Base-by-base conservation (phyloP, 2,797 vertebrate species). In the Alfaro cultratus region DNA sequence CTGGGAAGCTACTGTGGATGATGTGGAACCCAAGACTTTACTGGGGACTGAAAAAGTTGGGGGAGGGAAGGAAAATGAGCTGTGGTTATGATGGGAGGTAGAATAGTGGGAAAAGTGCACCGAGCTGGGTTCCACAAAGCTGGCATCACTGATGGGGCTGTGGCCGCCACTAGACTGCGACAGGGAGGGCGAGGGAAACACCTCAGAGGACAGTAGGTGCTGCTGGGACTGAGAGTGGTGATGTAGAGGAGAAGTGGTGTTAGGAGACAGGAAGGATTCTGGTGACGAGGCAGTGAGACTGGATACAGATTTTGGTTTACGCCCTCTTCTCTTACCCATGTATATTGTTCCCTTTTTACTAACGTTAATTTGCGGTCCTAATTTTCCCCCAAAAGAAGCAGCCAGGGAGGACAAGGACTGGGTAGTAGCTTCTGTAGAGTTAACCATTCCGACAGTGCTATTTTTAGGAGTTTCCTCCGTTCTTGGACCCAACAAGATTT, bases 281-380 rank as follows among this genome's bases (percentile, higher is more conserved):
- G 93, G 87, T 39, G 94, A 90, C 13, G 93, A 86, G 1, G 92
- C 88, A 64, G 90, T 75, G 31, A 80, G 31, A 80, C 81, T 91
- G 46, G 47, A 23, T 4, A 80, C 70, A 39, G 95, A 90, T 94
- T 99, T 99, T 60, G 99, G 99, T 87, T 99, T 99, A 79, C 99
- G 96, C 31, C 99, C 99, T 89, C 98, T 96, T 84, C 98, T 97
- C 82, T 99, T 99, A 83, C 99, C 99, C 96, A 99, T 99, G 86
- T 99, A 99, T 93, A 99, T 99, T 0, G 99, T 99, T 93, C 99
- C 99, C 94, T 99, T 99, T 95, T 99, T 99, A 94, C 99, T 99
- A 76, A 99, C 99, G 1, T 99, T 99, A 89, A 99, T 99, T 84
- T 99, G 99, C 79, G 98, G 98, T 57, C 98, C 98, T 71, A 99